Conservation (phyloP, 2,797 vertebrate species). For the Chrosomus eos region DNA sequence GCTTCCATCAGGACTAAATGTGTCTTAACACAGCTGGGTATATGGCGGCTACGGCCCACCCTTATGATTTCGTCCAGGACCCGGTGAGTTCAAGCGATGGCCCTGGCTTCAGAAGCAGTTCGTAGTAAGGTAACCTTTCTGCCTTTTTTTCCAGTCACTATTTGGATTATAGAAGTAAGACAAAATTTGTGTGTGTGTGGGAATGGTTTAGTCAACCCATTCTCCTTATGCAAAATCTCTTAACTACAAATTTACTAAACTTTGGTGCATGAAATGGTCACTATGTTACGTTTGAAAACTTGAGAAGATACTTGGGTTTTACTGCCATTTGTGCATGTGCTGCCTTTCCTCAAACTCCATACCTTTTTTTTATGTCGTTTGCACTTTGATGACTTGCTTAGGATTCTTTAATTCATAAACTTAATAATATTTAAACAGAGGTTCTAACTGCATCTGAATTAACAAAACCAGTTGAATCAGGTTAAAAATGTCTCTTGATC, state of each 20-base stretch:
- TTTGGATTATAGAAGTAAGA: conserved; percentile 22
- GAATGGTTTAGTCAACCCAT: not conserved
- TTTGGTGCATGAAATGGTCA: conserved; percentile 41
- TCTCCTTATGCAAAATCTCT: conserved; percentile 9
- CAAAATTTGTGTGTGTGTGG: not conserved
- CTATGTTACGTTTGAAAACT: not conserved
- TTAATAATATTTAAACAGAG: not conserved
- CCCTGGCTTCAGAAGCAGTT: conserved; percentile 7
- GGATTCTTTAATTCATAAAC: not conserved
- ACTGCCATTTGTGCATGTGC: conserved; percentile 32
- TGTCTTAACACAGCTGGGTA: not conserved
- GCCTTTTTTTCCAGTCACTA: conserved; percentile 9
- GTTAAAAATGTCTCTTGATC: not conserved
- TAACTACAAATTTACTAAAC: conserved; percentile 14
- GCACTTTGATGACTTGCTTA: conserved; percentile 41
- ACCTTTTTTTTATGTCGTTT: not conserved
- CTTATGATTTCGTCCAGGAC: not conserved
- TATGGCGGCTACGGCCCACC: not conserved
- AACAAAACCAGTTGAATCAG: not conserved
- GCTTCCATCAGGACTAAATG: conserved; percentile 17
- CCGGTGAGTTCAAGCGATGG: not conserved
- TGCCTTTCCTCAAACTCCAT: conserved; percentile 5
- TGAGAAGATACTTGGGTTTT: not conserved
- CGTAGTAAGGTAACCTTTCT: not conserved
- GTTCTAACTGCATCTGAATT: conserved; percentile 10